Percentiles rank a stretch among this genome's conserved stretches.
These are phyloP conservation scores for Molothrus ater DNA, from an alignment of 2,797 vertebrate genomes.

Conservation along the genomic window DNA sequence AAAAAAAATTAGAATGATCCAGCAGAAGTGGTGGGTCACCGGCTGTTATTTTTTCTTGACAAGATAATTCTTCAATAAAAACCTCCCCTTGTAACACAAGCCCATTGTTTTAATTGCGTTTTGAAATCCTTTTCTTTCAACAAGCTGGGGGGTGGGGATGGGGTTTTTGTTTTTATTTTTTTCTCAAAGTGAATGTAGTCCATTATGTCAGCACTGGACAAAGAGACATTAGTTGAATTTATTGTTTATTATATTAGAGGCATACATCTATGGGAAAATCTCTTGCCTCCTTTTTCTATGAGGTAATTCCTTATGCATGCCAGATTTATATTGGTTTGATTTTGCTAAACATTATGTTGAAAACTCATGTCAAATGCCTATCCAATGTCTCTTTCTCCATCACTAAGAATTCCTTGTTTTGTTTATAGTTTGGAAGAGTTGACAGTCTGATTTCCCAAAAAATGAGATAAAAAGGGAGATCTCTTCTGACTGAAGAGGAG, in stretches of 20 bases:
- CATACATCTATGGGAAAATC: background rate
- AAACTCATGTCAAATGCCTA: background rate
- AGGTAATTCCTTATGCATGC: background rate
- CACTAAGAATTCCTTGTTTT: background rate
- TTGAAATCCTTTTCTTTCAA: background rate
- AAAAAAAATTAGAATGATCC: background rate
- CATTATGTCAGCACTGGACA: background rate
- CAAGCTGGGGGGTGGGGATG: background rate
- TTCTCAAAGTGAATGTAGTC: background rate
- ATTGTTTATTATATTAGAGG: background rate
- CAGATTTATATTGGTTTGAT: background rate
- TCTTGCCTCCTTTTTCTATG: background rate
- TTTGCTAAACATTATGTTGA: background rate
- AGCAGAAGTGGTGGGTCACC: background rate
- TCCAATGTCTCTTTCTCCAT: background rate
- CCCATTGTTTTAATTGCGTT: background rate
- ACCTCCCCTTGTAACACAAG: background rate
- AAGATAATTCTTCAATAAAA: background rate
- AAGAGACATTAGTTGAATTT: background rate
- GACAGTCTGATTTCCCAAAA: background rate
- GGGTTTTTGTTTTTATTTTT: rapidly evolving
- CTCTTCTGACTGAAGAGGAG: background rate
- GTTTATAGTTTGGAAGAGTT: background rate
- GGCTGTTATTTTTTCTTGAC: background rate
- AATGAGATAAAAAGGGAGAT: background rate